These are phyloP conservation scores for Parazoanthus atlanticus DNA, from an alignment of 92 coral and sea anemone genomes.

Conservation along the genomic window DNA sequence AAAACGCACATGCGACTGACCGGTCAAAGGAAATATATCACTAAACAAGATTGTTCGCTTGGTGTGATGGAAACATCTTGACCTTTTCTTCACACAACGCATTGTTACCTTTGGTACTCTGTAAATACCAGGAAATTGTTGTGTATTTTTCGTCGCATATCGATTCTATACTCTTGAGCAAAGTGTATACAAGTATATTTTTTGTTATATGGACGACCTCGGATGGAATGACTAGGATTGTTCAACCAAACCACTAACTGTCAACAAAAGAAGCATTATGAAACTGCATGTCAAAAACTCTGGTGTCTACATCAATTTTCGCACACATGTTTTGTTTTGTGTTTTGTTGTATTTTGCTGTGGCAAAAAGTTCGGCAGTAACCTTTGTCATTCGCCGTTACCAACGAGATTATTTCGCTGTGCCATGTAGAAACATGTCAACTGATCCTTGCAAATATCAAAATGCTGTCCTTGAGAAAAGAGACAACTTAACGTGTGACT, in stretches of 20 bases:
- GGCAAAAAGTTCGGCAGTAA: not conserved
- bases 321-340: not conserved
- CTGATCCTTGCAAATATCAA: constrained; percentile 1
- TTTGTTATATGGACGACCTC: not conserved
- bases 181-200: not conserved
- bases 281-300: not conserved
- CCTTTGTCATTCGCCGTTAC: not conserved
- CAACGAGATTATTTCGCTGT: not conserved
- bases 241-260: not conserved
- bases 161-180: not conserved
- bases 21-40: not conserved
- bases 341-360: not conserved
- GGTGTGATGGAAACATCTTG: not conserved
- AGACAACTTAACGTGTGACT: not conserved
- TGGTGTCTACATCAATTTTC: not conserved
- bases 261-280: not conserved
- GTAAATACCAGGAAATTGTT: not conserved
- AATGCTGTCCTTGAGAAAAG: not conserved
- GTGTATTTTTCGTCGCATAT: not conserved
- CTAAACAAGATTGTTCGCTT: not conserved
- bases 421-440: constrained; percentile 2
- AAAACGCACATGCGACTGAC: not conserved
- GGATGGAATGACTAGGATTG: not conserved
- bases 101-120: not conserved
- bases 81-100: not conserved